Evolutionary conservation across 2,113 vertebrate genomes (phyloP), one percentile per base, ranked within the genome.

Genomic region (Myotis lucifugus): DNA sequence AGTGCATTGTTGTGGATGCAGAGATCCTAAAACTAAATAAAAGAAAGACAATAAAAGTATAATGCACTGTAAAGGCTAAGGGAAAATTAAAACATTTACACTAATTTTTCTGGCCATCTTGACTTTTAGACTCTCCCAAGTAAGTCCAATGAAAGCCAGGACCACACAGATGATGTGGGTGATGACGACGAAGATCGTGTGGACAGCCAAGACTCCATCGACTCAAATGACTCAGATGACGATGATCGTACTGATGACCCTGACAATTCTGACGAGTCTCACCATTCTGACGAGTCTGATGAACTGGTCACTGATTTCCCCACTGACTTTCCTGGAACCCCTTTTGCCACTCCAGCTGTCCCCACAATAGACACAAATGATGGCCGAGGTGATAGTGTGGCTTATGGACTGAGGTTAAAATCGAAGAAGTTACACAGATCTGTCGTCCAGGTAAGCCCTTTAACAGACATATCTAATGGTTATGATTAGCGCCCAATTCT

Each of bases 301-400:
- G 98, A 98, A 76, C 0, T 59, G 10, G 3, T 72, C 90, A 98
- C 97, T 0, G 9, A 46, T 18, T 74, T 72, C 25, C 94, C 98
- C 95, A 98, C 97, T 1, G 91, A 95, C 2, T 7, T 54, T 21
- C 95, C 98, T n/a, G 29, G 85, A 66, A 97, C 98, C 0, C 23
- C 52, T 10, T 18, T 85, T 7, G 87, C 92, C 32, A 91, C 96
- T 54, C 97, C 97, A n/a, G 76, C 79, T n/a, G 29, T 84, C 48
- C 96, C 97, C 79, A 98, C 98, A 1, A 76, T 12, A 10, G 97
- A 98, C 59, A 88, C 91, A 73, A 93, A 96, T 0, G 25, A 96
- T 0, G 98, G 98, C 88, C 98, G 98, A 94, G 98, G 98, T 0
- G 98, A 99, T 7, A 98, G 97, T 0, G 93, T 98, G 88, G 96